Evolutionary conservation across 2,797 vertebrate species (phyloP), one percentile per base, ranked within the genome.

Genomic region (Sparus aurata): DNA sequence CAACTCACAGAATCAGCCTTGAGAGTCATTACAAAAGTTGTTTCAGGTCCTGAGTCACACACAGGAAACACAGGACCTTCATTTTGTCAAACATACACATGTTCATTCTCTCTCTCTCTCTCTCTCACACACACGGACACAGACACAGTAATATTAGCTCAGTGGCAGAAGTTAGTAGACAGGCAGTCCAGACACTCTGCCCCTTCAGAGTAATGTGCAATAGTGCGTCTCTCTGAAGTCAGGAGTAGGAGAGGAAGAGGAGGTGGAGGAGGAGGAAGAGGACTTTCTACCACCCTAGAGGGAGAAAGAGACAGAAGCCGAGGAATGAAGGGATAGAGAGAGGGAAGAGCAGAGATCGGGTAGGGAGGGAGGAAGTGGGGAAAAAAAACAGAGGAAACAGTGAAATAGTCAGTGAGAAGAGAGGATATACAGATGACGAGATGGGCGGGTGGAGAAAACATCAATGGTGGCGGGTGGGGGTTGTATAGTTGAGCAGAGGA

Each of bases 271-370:
- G 83, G 87, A 92, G 77, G 87, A 88, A 75, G 82, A 87, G 73
- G 83, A 87, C 84, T 85, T 90, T 92, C 87, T 94, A 95, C 80
- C 87, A 63, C 81, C 94, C 94, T 94, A 81, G 69, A 93, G 83
- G 70, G 71, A 92, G 65, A 93, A 71, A 89, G 73, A 92, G 53
- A 93, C 63, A 88, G 3, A 73, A 22, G 49, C 46, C 58, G 6
- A 74, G 69, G 74, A 77, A 82, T 15, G 54, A 52, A 76, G 46
- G 78, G 63, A 77, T 10, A 30, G 38, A 38, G n/a, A 38, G 38
- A 38, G 25, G 23, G 25, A 17, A 49, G 7, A 63, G 6, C 10
- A 46, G 15, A 41, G 43, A n/a, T 16, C 8, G 17, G 55, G 38
- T 54, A 80, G 53, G 76, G n/a, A n/a, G 30, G 77, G 38, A 77